Conservation (phyloP, 2,888 invertebrate genomes). For the Drosophila subquinaria region DNA sequence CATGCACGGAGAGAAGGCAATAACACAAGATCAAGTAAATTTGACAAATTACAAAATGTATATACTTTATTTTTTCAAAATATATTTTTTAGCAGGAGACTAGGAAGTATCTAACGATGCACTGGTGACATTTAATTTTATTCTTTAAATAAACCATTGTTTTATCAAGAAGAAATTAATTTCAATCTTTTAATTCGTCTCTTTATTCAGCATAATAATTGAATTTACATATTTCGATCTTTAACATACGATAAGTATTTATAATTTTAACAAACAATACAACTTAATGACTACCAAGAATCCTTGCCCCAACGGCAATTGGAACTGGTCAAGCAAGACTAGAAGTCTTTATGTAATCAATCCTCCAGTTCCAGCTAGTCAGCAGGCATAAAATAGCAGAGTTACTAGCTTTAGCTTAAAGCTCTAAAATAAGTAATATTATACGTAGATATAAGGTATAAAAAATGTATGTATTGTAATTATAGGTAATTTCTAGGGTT, state of each 20-base stretch:
- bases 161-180: not conserved
- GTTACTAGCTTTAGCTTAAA: conserved; percentile 23
- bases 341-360: conserved; percentile 31
- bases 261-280: conserved; percentile 75
- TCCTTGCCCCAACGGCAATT: conserved; percentile 58
- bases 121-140: not conserved
- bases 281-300: conserved; percentile 76
- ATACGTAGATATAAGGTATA: conserved; percentile 19
- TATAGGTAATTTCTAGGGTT: not conserved
- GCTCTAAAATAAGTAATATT: conserved; percentile 10
- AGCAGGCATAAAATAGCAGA: conserved; percentile 21
- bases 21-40: conserved; percentile 16
- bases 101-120: conserved; percentile 12
- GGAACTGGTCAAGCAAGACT: conserved; percentile 46
- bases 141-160: not conserved
- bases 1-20: conserved; percentile 6
- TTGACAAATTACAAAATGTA: not conserved
- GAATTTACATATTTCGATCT: conserved; percentile 63
- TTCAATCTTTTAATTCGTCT: conserved; percentile 13
- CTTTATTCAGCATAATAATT: conserved; percentile 61
- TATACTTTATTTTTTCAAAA: not conserved
- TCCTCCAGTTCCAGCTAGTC: conserved; percentile 28
- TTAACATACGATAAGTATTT: conserved; percentile 55
- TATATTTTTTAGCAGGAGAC: conserved; percentile 22
- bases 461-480: conserved; percentile 24